Conservation (phyloP, 2,113 vertebrate species). For the Strix uralensis region DNA sequence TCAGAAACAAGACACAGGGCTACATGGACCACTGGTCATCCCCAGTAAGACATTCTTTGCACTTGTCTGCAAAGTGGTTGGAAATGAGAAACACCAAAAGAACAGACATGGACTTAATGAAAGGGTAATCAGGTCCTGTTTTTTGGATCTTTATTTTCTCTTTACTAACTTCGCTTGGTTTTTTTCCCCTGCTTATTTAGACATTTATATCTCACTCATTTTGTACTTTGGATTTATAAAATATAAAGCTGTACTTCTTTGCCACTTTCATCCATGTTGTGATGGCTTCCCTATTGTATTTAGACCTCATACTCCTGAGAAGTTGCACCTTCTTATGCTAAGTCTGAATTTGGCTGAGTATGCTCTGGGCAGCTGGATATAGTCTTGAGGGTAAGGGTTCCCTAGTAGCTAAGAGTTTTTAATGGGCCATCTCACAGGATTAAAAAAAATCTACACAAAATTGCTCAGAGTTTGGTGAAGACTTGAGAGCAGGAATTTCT, state of each 20-base stretch:
- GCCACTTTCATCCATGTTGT: background rate
- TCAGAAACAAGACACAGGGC: background rate
- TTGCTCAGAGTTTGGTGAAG: background rate
- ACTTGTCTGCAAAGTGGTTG: background rate
- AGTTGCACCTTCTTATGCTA: background rate
- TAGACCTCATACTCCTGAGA: background rate
- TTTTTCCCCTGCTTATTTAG: background rate
- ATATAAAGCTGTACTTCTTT: background rate
- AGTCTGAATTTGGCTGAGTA: background rate
- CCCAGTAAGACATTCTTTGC: background rate
- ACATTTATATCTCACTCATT: background rate
- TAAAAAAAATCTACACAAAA: background rate
- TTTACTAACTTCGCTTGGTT: background rate
- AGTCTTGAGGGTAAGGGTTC: background rate
- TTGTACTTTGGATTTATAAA: background rate
- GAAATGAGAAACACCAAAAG: background rate
- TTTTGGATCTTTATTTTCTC: background rate
- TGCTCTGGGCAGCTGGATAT: background rate
- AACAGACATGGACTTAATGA: background rate
- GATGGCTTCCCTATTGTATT: background rate
- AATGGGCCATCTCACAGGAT: background rate
- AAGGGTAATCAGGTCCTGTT: background rate
- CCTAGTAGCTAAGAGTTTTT: background rate
- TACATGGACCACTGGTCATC: background rate
- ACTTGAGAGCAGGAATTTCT: background rate